Evolutionary conservation across 2,888 invertebrate genomes (phyloP).

Genomic region (Pseudococcus jackbeardsleyi): DNA sequence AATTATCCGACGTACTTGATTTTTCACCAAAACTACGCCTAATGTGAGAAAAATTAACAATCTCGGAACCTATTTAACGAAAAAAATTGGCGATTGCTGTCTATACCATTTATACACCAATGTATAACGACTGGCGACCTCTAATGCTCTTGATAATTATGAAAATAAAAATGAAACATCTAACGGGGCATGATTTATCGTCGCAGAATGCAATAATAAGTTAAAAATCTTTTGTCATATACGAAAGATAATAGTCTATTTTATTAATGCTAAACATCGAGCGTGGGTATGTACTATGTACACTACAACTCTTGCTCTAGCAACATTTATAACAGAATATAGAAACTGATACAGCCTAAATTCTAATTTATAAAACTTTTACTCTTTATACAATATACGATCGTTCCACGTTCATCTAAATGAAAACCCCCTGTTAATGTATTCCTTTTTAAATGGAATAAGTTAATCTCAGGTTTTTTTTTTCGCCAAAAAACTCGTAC

Average conservation of each 20-base stretch:
- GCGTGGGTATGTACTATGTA: constrained; percentile 54
- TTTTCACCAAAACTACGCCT: constrained; percentile 13
- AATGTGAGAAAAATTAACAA: constrained; percentile 37
- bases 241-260: constrained; percentile 52
- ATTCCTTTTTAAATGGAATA: constrained; percentile 50
- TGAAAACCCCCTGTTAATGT: constrained; percentile 27
- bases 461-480: constrained; percentile 25
- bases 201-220: constrained; percentile 22
- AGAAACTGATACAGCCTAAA: constrained; percentile 40
- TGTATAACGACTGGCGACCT: background rate
- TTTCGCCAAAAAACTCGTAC: background rate
- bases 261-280: constrained; percentile 43
- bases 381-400: background rate
- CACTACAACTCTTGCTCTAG: background rate
- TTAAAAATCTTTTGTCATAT: constrained; percentile 38
- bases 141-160: constrained; percentile 40
- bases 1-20: constrained; percentile 11
- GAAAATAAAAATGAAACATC: constrained; percentile 30
- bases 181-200: constrained; percentile 31
- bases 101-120: no score
- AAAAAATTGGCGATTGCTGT: constrained; percentile 31
- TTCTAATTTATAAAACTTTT: constrained; percentile 51
- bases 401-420: background rate
- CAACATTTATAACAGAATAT: constrained; percentile 36
- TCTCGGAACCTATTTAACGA: background rate